Conservation (phyloP, 2,113 vertebrate genomes). For the Himantopus leucocephalus region DNA sequence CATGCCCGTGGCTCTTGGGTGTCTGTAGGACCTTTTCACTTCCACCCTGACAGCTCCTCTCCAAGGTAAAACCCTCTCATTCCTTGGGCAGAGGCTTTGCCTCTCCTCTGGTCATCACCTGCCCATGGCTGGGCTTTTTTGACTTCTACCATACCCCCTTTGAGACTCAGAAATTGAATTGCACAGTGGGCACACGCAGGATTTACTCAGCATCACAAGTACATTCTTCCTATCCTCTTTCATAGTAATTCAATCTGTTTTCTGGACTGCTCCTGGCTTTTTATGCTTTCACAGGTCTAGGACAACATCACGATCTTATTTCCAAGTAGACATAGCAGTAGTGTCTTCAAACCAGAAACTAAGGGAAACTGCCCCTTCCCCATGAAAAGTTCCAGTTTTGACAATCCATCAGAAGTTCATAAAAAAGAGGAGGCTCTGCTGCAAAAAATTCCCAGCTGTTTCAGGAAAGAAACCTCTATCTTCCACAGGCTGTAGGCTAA, state of each 20-base stretch:
- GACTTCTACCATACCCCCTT: background rate
- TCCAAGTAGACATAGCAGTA: background rate
- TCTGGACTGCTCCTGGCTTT: background rate
- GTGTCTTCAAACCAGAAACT: background rate
- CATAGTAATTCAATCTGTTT: background rate
- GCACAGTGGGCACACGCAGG: background rate
- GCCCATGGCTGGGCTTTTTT: background rate
- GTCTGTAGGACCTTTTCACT: background rate
- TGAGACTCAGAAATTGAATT: background rate
- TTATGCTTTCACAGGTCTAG: background rate
- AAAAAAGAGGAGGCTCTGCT: background rate
- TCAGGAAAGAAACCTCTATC: background rate
- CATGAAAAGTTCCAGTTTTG: background rate
- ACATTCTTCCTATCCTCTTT: background rate
- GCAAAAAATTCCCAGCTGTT: background rate
- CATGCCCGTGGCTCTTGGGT: fast-evolving
- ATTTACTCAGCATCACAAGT: background rate
- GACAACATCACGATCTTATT: background rate
- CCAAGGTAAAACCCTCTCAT: background rate
- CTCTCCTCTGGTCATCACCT: background rate
- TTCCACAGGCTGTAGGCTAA: background rate
- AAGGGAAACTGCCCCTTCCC: background rate
- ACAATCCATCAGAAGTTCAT: background rate
- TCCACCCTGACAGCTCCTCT: background rate
- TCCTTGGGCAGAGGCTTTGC: background rate